Evolutionary conservation across 1,140 invertebrate genomes (phyloP).

Genomic region (Euglossa dilemma): DNA sequence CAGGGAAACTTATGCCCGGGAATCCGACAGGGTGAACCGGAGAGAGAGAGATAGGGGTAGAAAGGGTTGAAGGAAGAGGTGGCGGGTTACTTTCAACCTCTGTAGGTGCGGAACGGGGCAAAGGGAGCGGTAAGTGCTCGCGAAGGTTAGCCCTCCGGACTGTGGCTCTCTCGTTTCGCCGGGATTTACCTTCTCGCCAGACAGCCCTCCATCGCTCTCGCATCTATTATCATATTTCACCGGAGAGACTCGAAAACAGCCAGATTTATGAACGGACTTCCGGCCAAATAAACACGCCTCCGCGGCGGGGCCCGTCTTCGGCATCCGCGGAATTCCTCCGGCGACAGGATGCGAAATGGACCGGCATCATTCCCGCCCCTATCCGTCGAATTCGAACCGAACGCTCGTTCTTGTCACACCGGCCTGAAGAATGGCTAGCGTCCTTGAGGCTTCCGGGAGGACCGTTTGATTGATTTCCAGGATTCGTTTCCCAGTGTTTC

Average conservation of each 20-base stretch:
- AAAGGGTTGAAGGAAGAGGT: neutral
- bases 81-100: conserved; percentile 53
- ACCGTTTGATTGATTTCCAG: neutral
- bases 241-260: conserved; percentile 74
- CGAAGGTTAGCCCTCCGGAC: conserved; percentile 44
- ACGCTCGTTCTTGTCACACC: conserved; percentile 42
- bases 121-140: conserved; percentile 39
- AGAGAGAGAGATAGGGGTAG: neutral
- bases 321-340: conserved; percentile 62
- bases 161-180: conserved; percentile 51
- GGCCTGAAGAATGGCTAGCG: conserved; percentile 3
- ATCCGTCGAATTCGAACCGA: conserved; percentile 42
- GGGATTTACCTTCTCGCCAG: conserved; percentile 66
- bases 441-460: neutral
- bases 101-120: conserved; percentile 27
- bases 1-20: conserved; percentile 56
- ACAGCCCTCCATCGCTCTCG: conserved; percentile 66
- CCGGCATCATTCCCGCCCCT: conserved; percentile 47
- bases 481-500: neutral
- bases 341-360: conserved; percentile 73
- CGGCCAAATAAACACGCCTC: conserved; percentile 75
- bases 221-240: conserved; percentile 78
- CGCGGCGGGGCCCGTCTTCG: conserved; percentile 52
- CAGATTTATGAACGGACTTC: conserved; percentile 78
- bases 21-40: conserved; percentile 10